A percentile compares a stretch with the other conserved stretches of the same genome.
Conservation (phyloP, 92 coral and sea anemone genomes). For the Umimayanthus kanabou region DNA sequence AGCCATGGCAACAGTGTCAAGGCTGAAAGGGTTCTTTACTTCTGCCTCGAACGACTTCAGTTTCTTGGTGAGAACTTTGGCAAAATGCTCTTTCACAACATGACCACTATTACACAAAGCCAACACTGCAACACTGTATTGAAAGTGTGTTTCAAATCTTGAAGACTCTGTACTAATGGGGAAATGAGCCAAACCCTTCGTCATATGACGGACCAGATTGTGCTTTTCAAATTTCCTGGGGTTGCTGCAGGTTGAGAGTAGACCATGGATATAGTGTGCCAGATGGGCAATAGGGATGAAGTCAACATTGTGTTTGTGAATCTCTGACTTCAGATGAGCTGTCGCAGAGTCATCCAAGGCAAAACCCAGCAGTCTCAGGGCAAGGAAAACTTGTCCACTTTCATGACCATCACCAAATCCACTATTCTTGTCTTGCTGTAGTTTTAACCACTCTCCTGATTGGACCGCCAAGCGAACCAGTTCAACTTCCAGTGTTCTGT, state of each 20-base stretch:
- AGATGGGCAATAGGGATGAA: neutral
- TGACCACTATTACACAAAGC: conserved; percentile 34
- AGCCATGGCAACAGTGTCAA: conserved; percentile 24
- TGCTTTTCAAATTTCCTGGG: neutral
- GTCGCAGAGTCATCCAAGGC: neutral
- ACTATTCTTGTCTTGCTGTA: neutral
- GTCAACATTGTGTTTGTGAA: neutral
- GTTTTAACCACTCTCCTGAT: conserved; percentile 32
- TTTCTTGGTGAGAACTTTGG: neutral
- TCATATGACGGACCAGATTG: neutral
- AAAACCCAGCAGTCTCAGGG: conserved; percentile 28
- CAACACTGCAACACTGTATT: conserved; percentile 8
- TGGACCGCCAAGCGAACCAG: conserved; percentile 25
- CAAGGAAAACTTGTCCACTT: conserved; percentile 26
- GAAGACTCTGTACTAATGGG: neutral
- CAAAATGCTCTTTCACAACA: neutral
- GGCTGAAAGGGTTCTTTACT: neutral
- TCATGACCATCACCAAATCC: conserved; percentile 10
- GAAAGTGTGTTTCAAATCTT: neutral
- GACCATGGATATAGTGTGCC: conserved; percentile 32
- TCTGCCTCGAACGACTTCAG: neutral
- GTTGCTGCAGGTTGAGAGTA: conserved; percentile 28
- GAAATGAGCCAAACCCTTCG: neutral
- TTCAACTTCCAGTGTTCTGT: conserved; percentile 10
- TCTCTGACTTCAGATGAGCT: conserved; percentile 21